Conservation (phyloP, 92 coral and sea anemone genomes). For the Heliopora coerulea region DNA sequence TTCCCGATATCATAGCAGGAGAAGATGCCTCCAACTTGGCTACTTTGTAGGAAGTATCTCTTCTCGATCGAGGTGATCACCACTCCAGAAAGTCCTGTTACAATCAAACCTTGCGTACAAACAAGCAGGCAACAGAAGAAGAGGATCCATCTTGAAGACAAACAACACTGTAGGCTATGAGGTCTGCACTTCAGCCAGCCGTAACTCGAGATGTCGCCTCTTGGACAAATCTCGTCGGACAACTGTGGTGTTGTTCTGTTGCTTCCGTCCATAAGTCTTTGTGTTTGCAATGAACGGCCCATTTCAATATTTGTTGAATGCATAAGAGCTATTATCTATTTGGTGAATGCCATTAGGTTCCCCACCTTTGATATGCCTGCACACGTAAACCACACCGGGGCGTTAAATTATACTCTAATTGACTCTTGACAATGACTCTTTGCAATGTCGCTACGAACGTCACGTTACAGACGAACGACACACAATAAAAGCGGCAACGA, state of each 20-base stretch:
- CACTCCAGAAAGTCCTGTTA: constrained; percentile 84
- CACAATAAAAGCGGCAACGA: too few species aligned
- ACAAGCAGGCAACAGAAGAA: constrained; percentile 85
- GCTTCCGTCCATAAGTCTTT: not conserved
- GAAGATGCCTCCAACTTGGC: constrained; percentile 69
- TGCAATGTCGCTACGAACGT: too few species aligned
- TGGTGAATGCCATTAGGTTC: too few species aligned
- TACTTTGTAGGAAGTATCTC: constrained; percentile 77
- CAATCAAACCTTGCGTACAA: constrained; percentile 87
- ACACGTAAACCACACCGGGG: too few species aligned
- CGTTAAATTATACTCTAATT: too few species aligned
- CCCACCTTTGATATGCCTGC: too few species aligned
- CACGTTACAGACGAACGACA: too few species aligned
- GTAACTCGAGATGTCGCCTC: constrained; percentile 41
- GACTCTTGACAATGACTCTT: too few species aligned
- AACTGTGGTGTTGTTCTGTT: not conserved
- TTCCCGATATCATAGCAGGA: constrained; percentile 89
- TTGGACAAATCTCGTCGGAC: not conserved
- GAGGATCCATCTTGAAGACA: constrained; percentile 81
- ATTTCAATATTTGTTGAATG: not conserved
- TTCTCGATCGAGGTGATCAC: constrained; percentile 88
- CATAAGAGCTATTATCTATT: not conserved
- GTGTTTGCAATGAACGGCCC: not conserved
- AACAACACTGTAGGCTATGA: constrained; percentile 64
- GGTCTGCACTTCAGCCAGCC: constrained; percentile 66